Conservation (phyloP, 1,140 invertebrate species). For the Piezodorus guildinii region DNA sequence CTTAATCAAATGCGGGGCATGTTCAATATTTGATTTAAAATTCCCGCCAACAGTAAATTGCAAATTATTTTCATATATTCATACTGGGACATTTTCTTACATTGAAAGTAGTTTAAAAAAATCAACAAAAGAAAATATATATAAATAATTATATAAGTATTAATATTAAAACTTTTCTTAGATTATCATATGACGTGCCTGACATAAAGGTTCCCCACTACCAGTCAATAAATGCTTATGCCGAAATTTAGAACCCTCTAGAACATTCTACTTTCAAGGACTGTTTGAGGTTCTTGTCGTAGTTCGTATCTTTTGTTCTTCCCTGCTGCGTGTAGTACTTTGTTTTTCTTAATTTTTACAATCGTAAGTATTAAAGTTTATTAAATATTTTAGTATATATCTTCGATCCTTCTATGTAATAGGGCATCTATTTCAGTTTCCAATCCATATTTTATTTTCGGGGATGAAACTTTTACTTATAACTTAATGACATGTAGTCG, state of each 20-base stretch:
- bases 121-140: not conserved
- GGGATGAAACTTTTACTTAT: too few species aligned
- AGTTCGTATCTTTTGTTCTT: not conserved
- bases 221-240: constrained; percentile 16
- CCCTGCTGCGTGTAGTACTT: constrained; percentile 3
- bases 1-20: too few species aligned
- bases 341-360: too few species aligned
- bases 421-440: too few species aligned
- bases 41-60: too few species aligned
- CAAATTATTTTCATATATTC: not conserved
- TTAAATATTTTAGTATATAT: too few species aligned
- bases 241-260: constrained; percentile 14
- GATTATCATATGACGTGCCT: constrained; percentile 8
- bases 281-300: not conserved
- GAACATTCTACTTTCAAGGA: constrained; percentile 15
- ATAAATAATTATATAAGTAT: not conserved
- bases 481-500: too few species aligned
- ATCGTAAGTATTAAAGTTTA: too few species aligned
- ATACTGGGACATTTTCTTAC: not conserved
- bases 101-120: not conserved
- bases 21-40: too few species aligned
- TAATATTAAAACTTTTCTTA: not conserved
- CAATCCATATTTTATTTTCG: too few species aligned
- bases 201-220: not conserved
- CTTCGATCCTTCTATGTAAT: too few species aligned